phyloP scores from a whole-genome alignment of 2,113 vertebrate species.

The Aleadryas rufinucha region DNA sequence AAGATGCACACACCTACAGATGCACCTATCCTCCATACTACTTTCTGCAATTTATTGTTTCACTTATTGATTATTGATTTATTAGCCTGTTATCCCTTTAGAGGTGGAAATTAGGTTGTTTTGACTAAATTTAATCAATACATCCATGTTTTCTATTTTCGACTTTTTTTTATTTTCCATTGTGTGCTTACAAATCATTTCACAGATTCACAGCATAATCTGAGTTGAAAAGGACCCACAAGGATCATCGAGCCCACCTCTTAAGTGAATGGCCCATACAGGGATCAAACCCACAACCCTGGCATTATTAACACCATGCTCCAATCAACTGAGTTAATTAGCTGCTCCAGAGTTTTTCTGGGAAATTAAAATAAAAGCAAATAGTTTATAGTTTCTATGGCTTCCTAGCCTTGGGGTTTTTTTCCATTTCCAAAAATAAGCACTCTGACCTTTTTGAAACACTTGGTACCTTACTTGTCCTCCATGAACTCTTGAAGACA shows the following conservation, averaged over 20 bases:
- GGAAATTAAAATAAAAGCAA: not conserved
- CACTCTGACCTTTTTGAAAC: not conserved
- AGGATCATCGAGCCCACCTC: not conserved
- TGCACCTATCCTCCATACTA: not conserved
- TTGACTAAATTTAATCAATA: not conserved
- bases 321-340: not conserved
- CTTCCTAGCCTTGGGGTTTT: not conserved
- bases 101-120: not conserved
- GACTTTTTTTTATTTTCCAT: not conserved
- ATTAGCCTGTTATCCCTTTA: not conserved
- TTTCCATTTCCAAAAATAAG: not conserved
- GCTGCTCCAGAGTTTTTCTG: not conserved
- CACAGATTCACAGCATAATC: not conserved
- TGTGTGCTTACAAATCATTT: not conserved
- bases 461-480: not conserved
- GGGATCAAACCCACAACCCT: not conserved
- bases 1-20: not conserved
- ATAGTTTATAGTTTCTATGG: not conserved
- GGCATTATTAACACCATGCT: not conserved
- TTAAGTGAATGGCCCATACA: not conserved
- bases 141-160: not conserved
- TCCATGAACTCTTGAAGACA: not conserved
- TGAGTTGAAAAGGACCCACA: not conserved
- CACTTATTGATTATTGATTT: not conserved
- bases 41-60: not conserved